Evolutionary conservation across 2,888 invertebrate species (phyloP).

Genomic region (Crocallis elinguaria): DNA sequence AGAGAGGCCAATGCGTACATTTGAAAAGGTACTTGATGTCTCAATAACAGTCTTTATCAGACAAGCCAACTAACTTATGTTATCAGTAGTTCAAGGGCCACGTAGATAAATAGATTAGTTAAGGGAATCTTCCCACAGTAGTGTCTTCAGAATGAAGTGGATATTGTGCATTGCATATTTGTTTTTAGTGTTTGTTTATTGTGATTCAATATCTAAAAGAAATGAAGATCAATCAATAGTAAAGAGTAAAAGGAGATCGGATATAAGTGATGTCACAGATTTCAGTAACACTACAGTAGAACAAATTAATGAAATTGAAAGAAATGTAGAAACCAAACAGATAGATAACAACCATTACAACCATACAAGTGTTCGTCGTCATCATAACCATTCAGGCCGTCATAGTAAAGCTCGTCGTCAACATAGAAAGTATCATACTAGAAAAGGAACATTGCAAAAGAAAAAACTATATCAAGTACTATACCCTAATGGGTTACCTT

Average conservation of each 20-base stretch:
- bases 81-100: constrained; percentile 21
- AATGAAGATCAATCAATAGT: not conserved
- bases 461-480: constrained; percentile 8
- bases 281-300: not conserved
- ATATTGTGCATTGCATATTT: constrained; percentile 2
- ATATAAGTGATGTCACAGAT: not conserved
- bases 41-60: constrained; percentile 10
- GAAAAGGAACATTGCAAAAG: constrained; percentile 1
- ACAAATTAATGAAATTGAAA: not conserved
- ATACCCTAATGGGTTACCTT: constrained; percentile 15
- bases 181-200: constrained; percentile 9
- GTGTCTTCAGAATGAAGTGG: constrained; percentile 12
- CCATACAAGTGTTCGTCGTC: not conserved
- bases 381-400: not conserved
- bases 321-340: not conserved
- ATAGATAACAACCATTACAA: not conserved
- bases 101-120: constrained; percentile 9
- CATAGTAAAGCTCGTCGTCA: not conserved
- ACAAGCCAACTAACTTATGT: not conserved
- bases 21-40: not conserved
- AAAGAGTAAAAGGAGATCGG: not conserved
- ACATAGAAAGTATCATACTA: constrained; percentile 1
- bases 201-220: constrained; percentile 6
- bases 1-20: not conserved
- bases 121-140: constrained; percentile 5